phyloP scores from a whole-genome alignment of 2,888 invertebrate genomes.

The Xiphydria camelus region DNA sequence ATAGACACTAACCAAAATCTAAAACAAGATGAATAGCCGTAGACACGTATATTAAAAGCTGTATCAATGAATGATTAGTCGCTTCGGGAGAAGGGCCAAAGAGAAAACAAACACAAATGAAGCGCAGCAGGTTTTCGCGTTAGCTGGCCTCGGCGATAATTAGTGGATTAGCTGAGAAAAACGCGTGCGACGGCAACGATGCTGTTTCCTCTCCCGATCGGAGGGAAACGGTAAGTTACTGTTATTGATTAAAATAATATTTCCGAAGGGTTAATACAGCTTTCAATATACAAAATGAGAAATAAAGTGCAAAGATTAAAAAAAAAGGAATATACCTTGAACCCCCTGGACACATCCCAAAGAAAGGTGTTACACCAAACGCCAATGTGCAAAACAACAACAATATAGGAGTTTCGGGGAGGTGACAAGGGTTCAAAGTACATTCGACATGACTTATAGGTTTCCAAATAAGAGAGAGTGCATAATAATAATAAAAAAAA shows the following conservation, averaged over 20 bases:
- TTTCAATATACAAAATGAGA: slow-evolving; percentile 20
- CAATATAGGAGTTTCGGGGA: slow-evolving; percentile 19
- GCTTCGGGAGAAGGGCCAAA: too few relatives aligned
- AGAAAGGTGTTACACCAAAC: slow-evolving; percentile 8
- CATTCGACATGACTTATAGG: slow-evolving; percentile 17
- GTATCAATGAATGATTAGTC: slow-evolving; percentile 15
- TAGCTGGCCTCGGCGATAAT: too few relatives aligned
- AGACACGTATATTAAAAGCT: slow-evolving; percentile 28
- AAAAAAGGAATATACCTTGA: slow-evolving; percentile 28
- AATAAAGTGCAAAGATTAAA: slow-evolving; percentile 4
- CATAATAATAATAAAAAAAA: too few relatives aligned
- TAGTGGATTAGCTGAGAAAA: slow-evolving; percentile 1
- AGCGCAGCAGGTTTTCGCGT: too few relatives aligned
- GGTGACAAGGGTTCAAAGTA: slow-evolving; percentile 37
- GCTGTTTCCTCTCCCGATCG: too few relatives aligned
- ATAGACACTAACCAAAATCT: slow-evolving; percentile 40
- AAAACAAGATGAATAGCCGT: slow-evolving; percentile 9
- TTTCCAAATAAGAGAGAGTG: slow-evolving; percentile 5
- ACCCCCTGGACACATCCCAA: slow-evolving; percentile 26
- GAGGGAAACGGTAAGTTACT: too few relatives aligned
- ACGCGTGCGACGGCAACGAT: too few relatives aligned
- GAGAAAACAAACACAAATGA: too few relatives aligned
- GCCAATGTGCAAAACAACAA: slow-evolving; percentile 14
- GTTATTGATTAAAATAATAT: too few relatives aligned
- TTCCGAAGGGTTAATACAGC: slow-evolving; percentile 25